Base-by-base conservation (phyloP, 2,797 vertebrate genomes). In the Triplophysa yarkandensis region DNA sequence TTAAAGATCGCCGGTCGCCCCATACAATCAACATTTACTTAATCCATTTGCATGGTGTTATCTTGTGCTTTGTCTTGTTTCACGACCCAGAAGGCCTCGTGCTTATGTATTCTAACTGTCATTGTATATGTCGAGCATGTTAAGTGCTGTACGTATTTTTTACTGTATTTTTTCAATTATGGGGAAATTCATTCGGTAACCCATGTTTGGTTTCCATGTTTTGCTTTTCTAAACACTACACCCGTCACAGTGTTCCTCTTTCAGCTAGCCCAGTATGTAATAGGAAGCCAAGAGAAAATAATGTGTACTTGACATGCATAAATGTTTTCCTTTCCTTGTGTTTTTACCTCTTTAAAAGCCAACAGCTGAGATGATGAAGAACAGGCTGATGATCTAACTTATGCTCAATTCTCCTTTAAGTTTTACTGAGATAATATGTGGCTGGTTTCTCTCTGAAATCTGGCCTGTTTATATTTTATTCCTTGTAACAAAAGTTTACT, bases 401-500 rank as follows among this genome's bases (percentile, higher is more conserved):
- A 80, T 71, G 74, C 67, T 55, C 55, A 50, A 34, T 54, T n/a
- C 50, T 21, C 6, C 54, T 14, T 68, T 16, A 58, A 39, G 60
- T 71, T 74, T 77, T 57, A 75, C 58, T 68, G 21, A 48, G 74
- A 60, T 3, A 7, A 65, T 67, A 28, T 58, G 52, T 73, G 72
- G 23, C 66, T 74, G 17, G 73, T 25, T 70, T 83, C 30, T 77
- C 74, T 74, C 74, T 32, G 28, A 74, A 41, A 78, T 76, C 58
- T 52, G 54, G 76, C 23, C 70, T 68, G 80, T 77, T 79, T 62
- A 72, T 76, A 73, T 76, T 63, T 73, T 71, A 75, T 82, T 78
- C 68, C 64, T 73, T 67, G 73, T 58, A 79, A 72, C 73, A 75
- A 66, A 78, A 46, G 67, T 81, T 80, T 81, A 81, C 80, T 71